Evolutionary conservation across 2,888 invertebrate species (phyloP).

Genomic region (Lomographa bimaculata): DNA sequence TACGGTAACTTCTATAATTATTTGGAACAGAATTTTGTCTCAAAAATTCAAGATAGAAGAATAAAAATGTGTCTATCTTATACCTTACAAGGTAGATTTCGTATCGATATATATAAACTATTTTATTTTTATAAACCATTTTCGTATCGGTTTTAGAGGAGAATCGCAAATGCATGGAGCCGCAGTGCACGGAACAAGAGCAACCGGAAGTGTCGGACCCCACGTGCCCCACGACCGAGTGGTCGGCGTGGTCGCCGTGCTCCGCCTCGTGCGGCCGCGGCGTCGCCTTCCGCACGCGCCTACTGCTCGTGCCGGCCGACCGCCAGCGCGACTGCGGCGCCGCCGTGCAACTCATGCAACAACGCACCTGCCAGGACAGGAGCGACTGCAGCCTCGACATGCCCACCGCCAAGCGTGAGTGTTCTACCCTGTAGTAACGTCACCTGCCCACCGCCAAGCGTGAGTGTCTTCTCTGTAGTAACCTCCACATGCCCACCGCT

Average conservation of each 20-base stretch:
- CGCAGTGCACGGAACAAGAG: constrained; percentile 84
- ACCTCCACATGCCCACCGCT: constrained; percentile 88
- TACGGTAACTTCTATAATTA: too few species aligned
- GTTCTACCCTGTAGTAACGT: background rate
- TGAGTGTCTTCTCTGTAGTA: too few species aligned
- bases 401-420: constrained; percentile 89
- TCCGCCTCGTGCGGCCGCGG: constrained; percentile 95
- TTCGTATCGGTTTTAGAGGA: too few species aligned
- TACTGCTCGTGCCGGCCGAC: constrained; percentile 86
- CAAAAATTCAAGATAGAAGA: too few species aligned
- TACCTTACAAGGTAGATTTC: too few species aligned
- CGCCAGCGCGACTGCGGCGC: constrained; percentile 86
- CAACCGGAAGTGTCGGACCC: constrained; percentile 80
- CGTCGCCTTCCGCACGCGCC: constrained; percentile 87
- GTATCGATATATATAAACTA: too few species aligned
- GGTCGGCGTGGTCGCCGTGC: constrained; percentile 97
- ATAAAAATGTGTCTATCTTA: too few species aligned
- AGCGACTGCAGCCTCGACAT: constrained; percentile 88
- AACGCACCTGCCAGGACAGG: constrained; percentile 86
- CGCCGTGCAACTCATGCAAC: constrained; percentile 89
- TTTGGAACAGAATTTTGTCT: too few species aligned
- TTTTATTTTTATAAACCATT: too few species aligned
- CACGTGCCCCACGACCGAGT: constrained; percentile 90
- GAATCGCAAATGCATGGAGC: constrained; percentile 91
- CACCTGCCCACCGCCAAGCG: too few species aligned